phyloP scores from a whole-genome alignment of 2,797 vertebrate species.

The Saxicola maurus region DNA sequence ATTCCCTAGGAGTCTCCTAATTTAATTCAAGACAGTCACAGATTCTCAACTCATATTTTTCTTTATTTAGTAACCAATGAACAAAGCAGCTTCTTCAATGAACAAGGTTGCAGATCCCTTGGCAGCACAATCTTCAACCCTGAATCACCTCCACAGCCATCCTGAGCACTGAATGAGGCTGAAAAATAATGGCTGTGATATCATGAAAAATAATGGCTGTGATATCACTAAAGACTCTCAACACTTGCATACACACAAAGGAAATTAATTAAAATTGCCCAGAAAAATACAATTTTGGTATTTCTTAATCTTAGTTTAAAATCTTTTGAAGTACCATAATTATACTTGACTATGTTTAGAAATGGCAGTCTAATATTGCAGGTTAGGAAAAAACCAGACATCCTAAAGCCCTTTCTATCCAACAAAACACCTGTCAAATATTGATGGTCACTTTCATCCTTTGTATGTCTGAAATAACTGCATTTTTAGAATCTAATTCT shows the following conservation, averaged over 20 bases:
- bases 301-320: background rate
- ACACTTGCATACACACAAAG: background rate
- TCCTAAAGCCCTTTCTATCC: background rate
- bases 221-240: background rate
- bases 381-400: background rate
- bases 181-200: background rate
- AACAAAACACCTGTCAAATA: background rate
- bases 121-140: background rate
- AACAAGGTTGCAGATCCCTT: background rate
- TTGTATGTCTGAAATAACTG: background rate
- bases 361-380: background rate
- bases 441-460: background rate
- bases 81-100: background rate
- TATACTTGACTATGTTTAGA: background rate
- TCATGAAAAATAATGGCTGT: background rate
- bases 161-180: background rate
- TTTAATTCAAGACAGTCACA: background rate
- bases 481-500: background rate
- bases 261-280: background rate
- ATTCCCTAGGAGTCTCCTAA: background rate
- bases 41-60: background rate
- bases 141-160: background rate
- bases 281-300: background rate
- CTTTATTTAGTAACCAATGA: background rate
- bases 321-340: background rate